Evolutionary conservation across 2,113 vertebrate genomes (phyloP).

Genomic region (Charadrius vociferus): DNA sequence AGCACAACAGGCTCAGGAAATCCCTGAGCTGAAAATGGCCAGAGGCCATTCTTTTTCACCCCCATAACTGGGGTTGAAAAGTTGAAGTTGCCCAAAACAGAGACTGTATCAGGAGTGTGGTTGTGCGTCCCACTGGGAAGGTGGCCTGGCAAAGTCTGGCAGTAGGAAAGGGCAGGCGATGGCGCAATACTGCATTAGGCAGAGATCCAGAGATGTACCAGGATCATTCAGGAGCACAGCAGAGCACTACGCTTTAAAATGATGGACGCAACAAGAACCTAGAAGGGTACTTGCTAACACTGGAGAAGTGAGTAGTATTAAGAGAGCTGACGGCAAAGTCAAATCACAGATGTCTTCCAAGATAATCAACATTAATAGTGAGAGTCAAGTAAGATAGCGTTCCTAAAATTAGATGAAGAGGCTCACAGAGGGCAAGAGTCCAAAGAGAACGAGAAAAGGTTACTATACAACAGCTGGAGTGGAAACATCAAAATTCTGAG

Average conservation of each 20-base stretch:
- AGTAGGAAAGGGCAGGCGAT: background rate
- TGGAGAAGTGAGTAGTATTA: background rate
- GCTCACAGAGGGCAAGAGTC: background rate
- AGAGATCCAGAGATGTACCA: background rate
- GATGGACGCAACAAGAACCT: background rate
- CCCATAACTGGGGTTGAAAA: background rate
- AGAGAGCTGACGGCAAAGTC: background rate
- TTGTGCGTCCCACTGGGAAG: background rate
- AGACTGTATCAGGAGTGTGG: rapidly evolving
- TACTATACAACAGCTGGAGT: background rate
- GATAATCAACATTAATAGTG: background rate
- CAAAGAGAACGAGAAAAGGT: background rate
- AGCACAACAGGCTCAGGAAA: background rate
- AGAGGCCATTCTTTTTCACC: background rate
- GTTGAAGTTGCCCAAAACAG: background rate
- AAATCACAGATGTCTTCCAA: background rate
- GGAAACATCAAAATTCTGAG: background rate
- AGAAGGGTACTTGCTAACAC: background rate
- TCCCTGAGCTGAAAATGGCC: background rate
- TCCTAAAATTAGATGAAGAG: background rate
- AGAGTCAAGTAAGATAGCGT: background rate
- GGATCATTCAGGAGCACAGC: background rate
- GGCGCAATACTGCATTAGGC: background rate
- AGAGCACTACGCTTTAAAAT: background rate
- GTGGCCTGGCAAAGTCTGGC: background rate